Evolutionary conservation across 2,113 vertebrate genomes (phyloP).

Genomic region (Apistogramma diplotaenia): DNA sequence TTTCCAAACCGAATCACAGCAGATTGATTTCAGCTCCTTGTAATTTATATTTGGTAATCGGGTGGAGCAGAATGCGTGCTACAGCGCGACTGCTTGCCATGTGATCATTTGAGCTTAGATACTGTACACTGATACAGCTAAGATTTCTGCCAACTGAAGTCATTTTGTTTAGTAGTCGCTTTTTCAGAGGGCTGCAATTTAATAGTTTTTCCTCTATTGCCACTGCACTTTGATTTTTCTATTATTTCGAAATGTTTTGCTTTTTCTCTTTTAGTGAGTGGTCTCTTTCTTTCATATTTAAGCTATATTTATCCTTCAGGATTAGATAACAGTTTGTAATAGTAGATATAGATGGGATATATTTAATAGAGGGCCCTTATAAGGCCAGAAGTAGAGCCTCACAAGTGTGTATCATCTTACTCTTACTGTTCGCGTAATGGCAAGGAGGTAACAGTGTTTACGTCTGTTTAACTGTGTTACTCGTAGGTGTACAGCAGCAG

Average conservation of each 20-base stretch:
- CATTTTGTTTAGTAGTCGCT: neutral
- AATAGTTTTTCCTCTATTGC: neutral
- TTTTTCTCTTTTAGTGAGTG: neutral
- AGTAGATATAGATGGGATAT: neutral
- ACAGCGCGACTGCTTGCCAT: neutral
- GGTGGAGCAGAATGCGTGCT: neutral
- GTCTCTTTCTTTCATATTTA: neutral
- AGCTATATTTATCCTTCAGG: neutral
- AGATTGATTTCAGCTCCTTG: neutral
- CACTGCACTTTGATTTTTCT: neutral
- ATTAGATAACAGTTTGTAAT: neutral
- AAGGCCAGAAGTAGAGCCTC: conserved; percentile 4
- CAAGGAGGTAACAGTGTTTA: neutral
- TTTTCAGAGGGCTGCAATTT: neutral
- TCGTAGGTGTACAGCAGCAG: neutral
- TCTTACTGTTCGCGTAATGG: conserved; percentile 14
- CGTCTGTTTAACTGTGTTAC: neutral
- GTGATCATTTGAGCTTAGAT: neutral
- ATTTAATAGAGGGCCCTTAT: conserved; percentile 19
- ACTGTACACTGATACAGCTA: neutral
- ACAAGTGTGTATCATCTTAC: conserved; percentile 1
- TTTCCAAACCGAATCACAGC: neutral
- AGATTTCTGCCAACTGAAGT: neutral
- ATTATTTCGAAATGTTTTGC: neutral
- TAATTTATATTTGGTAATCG: neutral